Evolutionary conservation across 2,797 vertebrate species (phyloP).

Genomic region (Chanos chanos): DNA sequence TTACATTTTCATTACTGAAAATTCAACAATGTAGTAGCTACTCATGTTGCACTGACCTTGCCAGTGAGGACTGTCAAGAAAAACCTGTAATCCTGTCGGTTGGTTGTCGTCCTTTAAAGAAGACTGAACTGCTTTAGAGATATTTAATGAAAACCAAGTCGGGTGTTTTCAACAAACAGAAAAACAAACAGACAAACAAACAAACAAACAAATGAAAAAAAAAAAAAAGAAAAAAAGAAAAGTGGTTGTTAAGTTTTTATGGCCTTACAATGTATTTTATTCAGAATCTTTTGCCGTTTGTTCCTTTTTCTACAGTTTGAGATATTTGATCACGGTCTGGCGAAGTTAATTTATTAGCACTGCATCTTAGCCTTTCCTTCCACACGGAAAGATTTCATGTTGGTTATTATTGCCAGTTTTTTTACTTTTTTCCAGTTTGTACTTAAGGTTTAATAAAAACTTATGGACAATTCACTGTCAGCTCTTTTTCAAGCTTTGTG

Average conservation of each 20-base stretch:
- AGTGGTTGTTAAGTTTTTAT: slow-evolving; percentile 97
- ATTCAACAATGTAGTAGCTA: slow-evolving; percentile 89
- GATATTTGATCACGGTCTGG: slow-evolving; percentile 91
- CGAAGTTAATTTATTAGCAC: slow-evolving; percentile 99
- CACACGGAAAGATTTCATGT: slow-evolving; percentile 89
- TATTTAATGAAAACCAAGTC: slow-evolving; percentile 96
- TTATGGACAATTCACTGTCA: slow-evolving; percentile 73
- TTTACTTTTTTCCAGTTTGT: slow-evolving; percentile 97
- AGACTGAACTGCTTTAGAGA: slow-evolving; percentile 97
- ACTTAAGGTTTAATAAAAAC: slow-evolving; percentile 99
- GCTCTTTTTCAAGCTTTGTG: slow-evolving; percentile 50
- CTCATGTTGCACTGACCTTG: slow-evolving; percentile 98
- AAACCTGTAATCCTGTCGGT: slow-evolving; percentile 91
- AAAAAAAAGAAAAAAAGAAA: slow-evolving; percentile 51
- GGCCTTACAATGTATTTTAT: slow-evolving; percentile 94
- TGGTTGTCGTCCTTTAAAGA: slow-evolving; percentile 88
- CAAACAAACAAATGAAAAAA: slow-evolving; percentile 24
- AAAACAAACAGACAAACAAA: too few relatives aligned
- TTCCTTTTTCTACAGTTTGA: slow-evolving; percentile 87
- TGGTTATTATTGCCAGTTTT: slow-evolving; percentile 95
- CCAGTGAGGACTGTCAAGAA: slow-evolving; percentile 93
- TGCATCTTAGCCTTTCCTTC: slow-evolving; percentile 86
- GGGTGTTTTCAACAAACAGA: slow-evolving; percentile 90
- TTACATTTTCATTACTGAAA: slow-evolving; percentile 98
- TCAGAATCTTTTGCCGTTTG: slow-evolving; percentile 56